Conservation (phyloP, 92 coral and sea anemone species). For the Scolanthus callimorphus region DNA sequence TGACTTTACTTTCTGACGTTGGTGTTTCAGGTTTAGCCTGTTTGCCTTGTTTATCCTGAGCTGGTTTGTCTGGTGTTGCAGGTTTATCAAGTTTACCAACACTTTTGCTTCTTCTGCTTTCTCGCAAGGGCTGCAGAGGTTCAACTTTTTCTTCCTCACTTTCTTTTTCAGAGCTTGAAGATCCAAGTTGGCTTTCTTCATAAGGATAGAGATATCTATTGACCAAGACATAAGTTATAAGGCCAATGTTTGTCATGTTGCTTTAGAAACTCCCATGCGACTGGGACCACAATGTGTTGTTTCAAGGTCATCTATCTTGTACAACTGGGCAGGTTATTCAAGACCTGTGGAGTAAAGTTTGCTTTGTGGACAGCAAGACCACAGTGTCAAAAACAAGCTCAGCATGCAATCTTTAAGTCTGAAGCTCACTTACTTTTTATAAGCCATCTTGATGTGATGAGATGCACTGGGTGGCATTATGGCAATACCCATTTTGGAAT, state of each 20-base stretch:
- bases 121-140: no score
- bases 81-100: conserved; percentile 3
- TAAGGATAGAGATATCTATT: conserved; percentile 89
- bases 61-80: conserved; percentile 6
- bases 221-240: no score
- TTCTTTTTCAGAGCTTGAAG: conserved; percentile 10
- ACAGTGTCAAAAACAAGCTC: not conserved
- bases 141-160: conserved; percentile 34
- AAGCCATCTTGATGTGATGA: conserved; percentile 96
- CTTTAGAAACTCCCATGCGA: no score
- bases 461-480: conserved; percentile 94
- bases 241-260: no score
- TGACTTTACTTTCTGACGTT: conserved; percentile 1
- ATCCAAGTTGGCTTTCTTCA: conserved; percentile 62
- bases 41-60: conserved; percentile 17
- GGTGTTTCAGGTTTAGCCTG: conserved; percentile 1
- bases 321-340: no score
- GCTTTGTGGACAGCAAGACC: no score
- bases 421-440: conserved; percentile 67
- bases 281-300: no score
- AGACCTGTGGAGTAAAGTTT: no score
- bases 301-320: no score
- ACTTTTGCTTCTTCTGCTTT: no score
- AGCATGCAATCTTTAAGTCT: not conserved
- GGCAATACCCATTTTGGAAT: conserved; percentile 89